phyloP scores from a whole-genome alignment of 2,113 vertebrate species.

The Acrocephalus kingi region DNA sequence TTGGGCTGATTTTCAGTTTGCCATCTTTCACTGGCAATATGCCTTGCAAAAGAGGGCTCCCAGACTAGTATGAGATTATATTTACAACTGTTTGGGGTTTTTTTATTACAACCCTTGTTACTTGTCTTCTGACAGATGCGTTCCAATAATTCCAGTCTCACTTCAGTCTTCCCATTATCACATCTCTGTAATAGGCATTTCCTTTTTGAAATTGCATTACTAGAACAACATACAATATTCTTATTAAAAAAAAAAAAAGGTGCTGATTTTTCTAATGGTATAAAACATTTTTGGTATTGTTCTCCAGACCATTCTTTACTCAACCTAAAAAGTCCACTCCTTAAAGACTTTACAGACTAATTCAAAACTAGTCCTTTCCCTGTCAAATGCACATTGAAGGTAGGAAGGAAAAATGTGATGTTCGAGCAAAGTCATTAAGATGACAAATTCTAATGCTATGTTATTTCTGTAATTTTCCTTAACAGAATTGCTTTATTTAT shows the following conservation, averaged over 20 bases:
- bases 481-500: conserved; percentile 54
- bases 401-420: conserved; percentile 44
- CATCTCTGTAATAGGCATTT: not conserved
- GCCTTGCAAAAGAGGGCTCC: not conserved
- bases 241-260: not conserved
- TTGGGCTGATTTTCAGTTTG: not conserved
- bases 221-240: not conserved
- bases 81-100: not conserved
- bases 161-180: not conserved
- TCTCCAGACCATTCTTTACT: not conserved
- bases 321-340: not conserved
- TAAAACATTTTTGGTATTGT: not conserved
- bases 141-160: not conserved
- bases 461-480: conserved; percentile 52
- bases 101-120: not conserved
- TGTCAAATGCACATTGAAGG: not conserved
- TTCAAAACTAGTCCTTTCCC: conserved; percentile 6
- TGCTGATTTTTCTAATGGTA: not conserved
- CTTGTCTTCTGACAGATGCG: not conserved
- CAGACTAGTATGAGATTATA: not conserved
- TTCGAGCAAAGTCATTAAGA: conserved; percentile 44
- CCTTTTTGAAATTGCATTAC: not conserved
- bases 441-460: conserved; percentile 45
- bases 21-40: not conserved
- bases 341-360: not conserved